These are phyloP conservation scores for Hipparchia semele DNA, from an alignment of 2,888 invertebrate species.

Conservation along the genomic window DNA sequence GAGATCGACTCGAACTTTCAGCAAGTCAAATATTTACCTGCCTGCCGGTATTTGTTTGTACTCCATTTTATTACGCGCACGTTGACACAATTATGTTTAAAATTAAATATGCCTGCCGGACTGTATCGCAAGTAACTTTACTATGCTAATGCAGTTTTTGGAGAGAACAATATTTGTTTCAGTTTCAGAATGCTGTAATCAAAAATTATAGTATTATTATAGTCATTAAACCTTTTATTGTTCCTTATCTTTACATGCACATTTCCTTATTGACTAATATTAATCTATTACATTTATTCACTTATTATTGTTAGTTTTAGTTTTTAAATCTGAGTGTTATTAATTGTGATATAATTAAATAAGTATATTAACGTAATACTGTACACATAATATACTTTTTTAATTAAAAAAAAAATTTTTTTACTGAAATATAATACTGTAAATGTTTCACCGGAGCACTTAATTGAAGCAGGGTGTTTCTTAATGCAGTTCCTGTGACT, in stretches of 20 bases:
- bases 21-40: conserved; percentile 13
- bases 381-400: no score
- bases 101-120: no score
- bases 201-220: background rate
- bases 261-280: no score
- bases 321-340: no score
- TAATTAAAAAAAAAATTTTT: background rate
- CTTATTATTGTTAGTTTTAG: no score
- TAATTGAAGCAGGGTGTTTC: background rate
- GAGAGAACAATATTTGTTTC: conserved; percentile 14
- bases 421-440: conserved; percentile 6
- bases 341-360: no score
- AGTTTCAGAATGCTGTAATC: conserved; percentile 11
- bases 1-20: background rate
- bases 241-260: no score
- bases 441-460: conserved; percentile 2
- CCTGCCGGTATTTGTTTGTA: background rate
- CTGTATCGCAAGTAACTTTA: no score
- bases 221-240: no score
- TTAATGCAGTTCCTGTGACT: background rate
- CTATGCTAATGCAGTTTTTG: conserved; percentile 13
- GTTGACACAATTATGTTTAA: no score
- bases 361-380: no score
- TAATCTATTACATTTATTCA: no score
- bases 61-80: background rate